A percentile compares a stretch with the other conserved stretches of the same genome.
Conservation (phyloP, 2,113 vertebrate genomes). For the Oreotragus oreotragus region DNA sequence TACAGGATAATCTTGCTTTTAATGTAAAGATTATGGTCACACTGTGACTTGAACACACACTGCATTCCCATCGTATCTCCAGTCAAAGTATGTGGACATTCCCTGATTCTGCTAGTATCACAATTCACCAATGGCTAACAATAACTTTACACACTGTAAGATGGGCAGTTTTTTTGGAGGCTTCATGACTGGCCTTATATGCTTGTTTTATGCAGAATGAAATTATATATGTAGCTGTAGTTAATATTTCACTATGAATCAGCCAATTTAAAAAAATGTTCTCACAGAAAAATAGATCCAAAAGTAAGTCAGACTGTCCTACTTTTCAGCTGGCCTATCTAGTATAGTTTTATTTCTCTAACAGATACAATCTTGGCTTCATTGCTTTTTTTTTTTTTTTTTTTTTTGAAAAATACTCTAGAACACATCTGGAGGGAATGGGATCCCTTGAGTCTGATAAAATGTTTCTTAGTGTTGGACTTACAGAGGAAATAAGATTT, state of each 20-base stretch:
- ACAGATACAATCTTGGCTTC: background rate
- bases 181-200: background rate
- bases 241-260: slow-evolving; percentile 1
- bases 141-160: background rate
- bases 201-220: background rate
- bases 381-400: background rate
- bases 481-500: background rate
- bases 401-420: background rate
- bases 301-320: background rate
- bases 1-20: background rate
- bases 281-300: background rate
- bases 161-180: background rate
- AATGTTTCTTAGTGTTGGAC: background rate
- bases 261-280: slow-evolving; percentile 2
- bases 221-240: background rate
- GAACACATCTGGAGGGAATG: background rate
- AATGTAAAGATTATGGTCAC: background rate
- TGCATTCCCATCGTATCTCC: background rate
- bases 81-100: background rate
- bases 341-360: background rate
- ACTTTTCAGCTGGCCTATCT: background rate
- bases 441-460: background rate
- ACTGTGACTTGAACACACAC: background rate
- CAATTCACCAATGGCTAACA: background rate
- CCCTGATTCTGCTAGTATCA: background rate